Base-by-base conservation (phyloP, 2,113 vertebrate species). In the Ciconia maguari region DNA sequence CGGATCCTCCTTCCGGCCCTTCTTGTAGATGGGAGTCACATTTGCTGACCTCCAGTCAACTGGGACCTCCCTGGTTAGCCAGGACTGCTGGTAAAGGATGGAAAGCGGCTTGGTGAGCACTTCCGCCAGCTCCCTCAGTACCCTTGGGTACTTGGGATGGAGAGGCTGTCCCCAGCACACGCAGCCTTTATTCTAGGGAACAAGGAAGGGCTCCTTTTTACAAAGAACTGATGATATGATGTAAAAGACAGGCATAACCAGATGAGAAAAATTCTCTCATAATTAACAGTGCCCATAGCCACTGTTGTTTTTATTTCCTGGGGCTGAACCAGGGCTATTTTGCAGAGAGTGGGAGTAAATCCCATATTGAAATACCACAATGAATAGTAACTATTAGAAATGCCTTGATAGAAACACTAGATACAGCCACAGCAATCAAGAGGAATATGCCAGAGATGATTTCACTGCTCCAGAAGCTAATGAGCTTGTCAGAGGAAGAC, bases 341-440 rank as follows among this genome's bases (percentile, higher is more conserved):
- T 90, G 54, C 66, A 88, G 91, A 76, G 17, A 93, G 70, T 54
- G 49, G 82, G 85, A 96, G 48, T 80, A 95, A 94, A 95, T 88
- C 75, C 62, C 94, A 66, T 44, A 79, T 3, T 87, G 91, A 71
- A 95, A 95, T 41, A 90, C 93, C 87, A 85, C 92, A 88, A 12
- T 83, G 84, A 93, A 57, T 77, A 95, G 94, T 77, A 83, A 70
- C 89, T 85, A 83, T 90, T 90, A 92, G 87, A 72, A 93, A 92
- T 66, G 75, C 58, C 66, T 83, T 42, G 34, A 87, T 74, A 88
- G 90, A 94, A 94, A 76, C 38, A 71, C 57, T 90, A 90, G 78
- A 85, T 95, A 93, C 29, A 92, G 84, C 75, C 90, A 93, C 82
- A 92, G 74, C 58, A 90, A 95, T 74, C 54, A 83, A 83, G 64